Percentiles rank a stretch among this genome's conserved stretches.
Conservation (phyloP, 2,888 invertebrate genomes). For the Rotaria magnacalcarata region DNA sequence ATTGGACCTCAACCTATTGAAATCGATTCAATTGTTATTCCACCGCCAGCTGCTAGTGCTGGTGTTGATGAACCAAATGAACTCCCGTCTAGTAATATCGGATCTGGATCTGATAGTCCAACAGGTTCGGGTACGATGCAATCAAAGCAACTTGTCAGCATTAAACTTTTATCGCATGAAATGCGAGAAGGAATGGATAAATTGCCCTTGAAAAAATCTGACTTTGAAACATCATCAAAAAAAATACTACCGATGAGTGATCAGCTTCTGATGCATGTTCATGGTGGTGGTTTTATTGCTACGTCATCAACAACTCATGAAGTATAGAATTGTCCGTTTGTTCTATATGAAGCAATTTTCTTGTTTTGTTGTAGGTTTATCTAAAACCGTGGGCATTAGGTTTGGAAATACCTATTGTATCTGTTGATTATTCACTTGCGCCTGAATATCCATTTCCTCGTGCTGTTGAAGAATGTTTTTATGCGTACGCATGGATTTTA, state of each 20-base stretch:
- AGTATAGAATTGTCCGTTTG: slow-evolving; percentile 46
- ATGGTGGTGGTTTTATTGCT: slow-evolving; percentile 95
- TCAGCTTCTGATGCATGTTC: slow-evolving; percentile 78
- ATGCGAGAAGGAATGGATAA: slow-evolving; percentile 40
- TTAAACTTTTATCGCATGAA: slow-evolving; percentile 37
- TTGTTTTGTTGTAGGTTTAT: not conserved
- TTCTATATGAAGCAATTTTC: too few relatives aligned
- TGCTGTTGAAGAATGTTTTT: slow-evolving; percentile 85
- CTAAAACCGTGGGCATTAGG: slow-evolving; percentile 44
- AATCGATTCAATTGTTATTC: slow-evolving; percentile 23
- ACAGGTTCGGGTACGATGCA: not conserved
- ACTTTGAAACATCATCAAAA: not conserved
- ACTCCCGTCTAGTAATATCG: not conserved
- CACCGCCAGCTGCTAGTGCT: slow-evolving; percentile 1
- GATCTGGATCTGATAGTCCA: not conserved
- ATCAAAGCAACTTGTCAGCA: not conserved
- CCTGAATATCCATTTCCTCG: slow-evolving; percentile 91
- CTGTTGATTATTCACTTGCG: slow-evolving; percentile 89
- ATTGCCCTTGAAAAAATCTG: not conserved
- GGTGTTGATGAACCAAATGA: not conserved
- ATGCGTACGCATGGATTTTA: slow-evolving; percentile 87
- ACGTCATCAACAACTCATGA: slow-evolving; percentile 94
- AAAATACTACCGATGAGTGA: slow-evolving; percentile 10
- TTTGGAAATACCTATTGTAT: slow-evolving; percentile 79
- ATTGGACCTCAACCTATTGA: not conserved